Evolutionary conservation across 2,888 invertebrate species (phyloP).

Genomic region (Epirrhoe tristata): DNA sequence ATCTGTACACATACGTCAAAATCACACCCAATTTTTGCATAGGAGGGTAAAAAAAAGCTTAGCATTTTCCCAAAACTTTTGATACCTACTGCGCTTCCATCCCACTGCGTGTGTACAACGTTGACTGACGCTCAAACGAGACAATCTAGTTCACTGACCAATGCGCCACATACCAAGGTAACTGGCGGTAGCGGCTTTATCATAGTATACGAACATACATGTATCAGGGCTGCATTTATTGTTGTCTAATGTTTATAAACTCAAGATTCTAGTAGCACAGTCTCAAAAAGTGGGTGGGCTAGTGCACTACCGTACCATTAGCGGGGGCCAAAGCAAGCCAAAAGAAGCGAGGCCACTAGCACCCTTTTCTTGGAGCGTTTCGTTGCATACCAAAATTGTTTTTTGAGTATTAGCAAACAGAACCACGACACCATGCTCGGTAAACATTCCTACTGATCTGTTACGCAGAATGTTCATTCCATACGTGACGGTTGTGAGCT

Average conservation of each 20-base stretch:
- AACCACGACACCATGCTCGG: too few species aligned
- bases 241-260: background rate
- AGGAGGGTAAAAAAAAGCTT: background rate
- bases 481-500: too few species aligned
- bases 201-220: background rate
- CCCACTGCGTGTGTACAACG: constrained; percentile 18
- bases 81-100: constrained; percentile 5
- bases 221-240: background rate
- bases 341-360: too few species aligned
- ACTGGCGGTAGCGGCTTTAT: background rate
- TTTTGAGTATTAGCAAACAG: too few species aligned
- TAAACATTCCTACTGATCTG: too few species aligned
- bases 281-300: too few species aligned
- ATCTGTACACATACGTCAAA: too few species aligned
- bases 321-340: too few species aligned
- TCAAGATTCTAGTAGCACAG: background rate
- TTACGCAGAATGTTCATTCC: too few species aligned
- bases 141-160: constrained; percentile 16
- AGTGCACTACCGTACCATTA: too few species aligned
- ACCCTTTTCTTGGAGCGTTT: too few species aligned
- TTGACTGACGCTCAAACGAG: constrained; percentile 23
- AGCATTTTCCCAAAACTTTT: background rate
- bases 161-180: constrained; percentile 4
- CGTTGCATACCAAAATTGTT: too few species aligned
- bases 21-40: background rate